Evolutionary conservation across 2,113 vertebrate species (phyloP), one percentile per base, ranked within the genome.

Genomic region (Phalacrocorax brasilianus): DNA sequence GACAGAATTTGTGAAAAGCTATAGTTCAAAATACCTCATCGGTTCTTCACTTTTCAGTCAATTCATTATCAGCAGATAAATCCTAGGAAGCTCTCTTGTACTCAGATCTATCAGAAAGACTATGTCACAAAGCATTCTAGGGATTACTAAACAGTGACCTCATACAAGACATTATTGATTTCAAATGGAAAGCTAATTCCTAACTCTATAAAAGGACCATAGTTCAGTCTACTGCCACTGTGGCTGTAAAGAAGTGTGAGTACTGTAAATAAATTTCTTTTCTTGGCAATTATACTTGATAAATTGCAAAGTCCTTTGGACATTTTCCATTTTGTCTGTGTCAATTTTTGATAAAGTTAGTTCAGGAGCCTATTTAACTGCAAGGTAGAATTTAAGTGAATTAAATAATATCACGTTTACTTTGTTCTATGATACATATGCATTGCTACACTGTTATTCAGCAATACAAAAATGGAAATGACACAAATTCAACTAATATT

Each of bases 171-270:
- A 0, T 32, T 91, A 95, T 70, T 79, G 93, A 96, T 96, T 94
- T 92, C 66, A 93, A 76, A 91, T 58, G 66, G 71, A 88, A 96
- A 93, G 74, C 18, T 91, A 80, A 94, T 88, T 93, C 78, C 50
- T 76, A 88, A 66, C 66, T 71, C 49, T 58, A 52, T 66, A 82
- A 77, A 87, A 89, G 27, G 7, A 72, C 35, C 0, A 0, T 21
- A 68, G 66, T 75, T 78, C 35, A 72, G 32, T 66, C 38, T 78
- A 32, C 33, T 52, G 26, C 27, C 49, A 52, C 30, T 49, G 30
- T 50, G 26, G 10, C 17, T 86, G 13, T 28, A 94, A 78, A 68
- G 44, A 91, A 76, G 33, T 72, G 8, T 53, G 62, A 88, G 26
- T 14, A 65, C 5, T 61, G 49, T 53, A 91, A 89, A 75, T 53